These are phyloP conservation scores for Perognathus longimembris DNA, from an alignment of 2,113 vertebrate species.

Conservation along the genomic window DNA sequence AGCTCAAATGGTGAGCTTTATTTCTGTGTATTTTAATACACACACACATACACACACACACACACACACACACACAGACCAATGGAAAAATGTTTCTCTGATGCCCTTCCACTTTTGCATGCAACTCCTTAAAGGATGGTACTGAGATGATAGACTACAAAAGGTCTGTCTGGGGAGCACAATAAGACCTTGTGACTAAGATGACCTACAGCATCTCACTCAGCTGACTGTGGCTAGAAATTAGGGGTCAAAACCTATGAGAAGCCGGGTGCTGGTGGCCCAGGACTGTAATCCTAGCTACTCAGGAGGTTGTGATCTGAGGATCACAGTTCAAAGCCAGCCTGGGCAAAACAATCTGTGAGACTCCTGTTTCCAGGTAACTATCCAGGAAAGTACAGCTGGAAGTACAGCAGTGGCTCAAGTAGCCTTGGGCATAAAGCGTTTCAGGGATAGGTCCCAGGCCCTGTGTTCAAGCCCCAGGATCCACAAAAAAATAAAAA, in stretches of 20 bases:
- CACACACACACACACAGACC: not conserved
- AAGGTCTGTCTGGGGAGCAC: not conserved
- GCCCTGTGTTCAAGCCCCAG: too few species aligned
- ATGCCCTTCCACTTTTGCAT: not conserved
- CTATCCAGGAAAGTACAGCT: too few species aligned
- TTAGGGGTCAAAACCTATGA: not conserved
- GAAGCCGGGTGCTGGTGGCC: not conserved
- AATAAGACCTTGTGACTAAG: not conserved
- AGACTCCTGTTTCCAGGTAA: too few species aligned
- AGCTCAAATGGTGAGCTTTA: not conserved
- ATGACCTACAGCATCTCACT: not conserved
- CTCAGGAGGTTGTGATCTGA: too few species aligned
- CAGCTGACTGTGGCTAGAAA: not conserved
- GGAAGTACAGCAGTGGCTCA: too few species aligned
- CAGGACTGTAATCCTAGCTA: too few species aligned
- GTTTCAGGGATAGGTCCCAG: too few species aligned
- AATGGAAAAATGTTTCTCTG: not conserved
- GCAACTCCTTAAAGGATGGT: not conserved
- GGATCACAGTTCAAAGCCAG: too few species aligned
- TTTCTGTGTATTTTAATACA: not conserved
- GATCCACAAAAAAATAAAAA: too few species aligned
- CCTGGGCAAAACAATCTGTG: too few species aligned
- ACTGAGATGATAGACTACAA: not conserved
- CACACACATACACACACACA: not conserved
- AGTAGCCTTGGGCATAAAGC: too few species aligned